phyloP scores from a whole-genome alignment of 2,113 vertebrate genomes.

The Beaufortia kweichowensis region DNA sequence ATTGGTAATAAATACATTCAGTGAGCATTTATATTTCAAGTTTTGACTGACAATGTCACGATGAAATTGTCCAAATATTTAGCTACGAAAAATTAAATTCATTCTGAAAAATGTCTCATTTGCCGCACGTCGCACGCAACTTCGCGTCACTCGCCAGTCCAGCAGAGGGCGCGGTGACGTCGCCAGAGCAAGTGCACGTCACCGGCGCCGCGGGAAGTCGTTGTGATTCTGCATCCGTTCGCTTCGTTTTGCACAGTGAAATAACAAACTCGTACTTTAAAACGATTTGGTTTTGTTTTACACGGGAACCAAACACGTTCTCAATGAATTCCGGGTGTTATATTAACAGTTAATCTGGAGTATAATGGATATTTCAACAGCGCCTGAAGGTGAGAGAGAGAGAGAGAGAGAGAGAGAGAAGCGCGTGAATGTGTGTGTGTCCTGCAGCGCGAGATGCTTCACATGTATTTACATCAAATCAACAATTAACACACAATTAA shows the following conservation, averaged over 20 bases:
- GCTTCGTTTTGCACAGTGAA: background rate
- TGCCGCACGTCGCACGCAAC: background rate
- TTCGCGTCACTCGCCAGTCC: background rate
- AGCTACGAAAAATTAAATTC: too few relatives aligned
- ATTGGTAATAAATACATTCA: too few relatives aligned
- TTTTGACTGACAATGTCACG: too few relatives aligned
- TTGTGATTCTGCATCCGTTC: constrained; percentile 36
- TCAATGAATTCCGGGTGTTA: background rate
- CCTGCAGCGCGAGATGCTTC: too few relatives aligned
- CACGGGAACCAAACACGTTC: background rate
- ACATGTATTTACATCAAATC: background rate
- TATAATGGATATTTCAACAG: constrained; percentile 69
- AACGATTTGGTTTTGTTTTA: background rate
- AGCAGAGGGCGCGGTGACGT: background rate
- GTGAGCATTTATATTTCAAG: too few relatives aligned
- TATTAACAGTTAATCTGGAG: background rate
- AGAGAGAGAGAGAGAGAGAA: too few relatives aligned
- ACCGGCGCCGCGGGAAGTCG: constrained; percentile 12
- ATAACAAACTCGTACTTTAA: background rate
- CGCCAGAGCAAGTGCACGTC: background rate
- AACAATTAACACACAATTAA: background rate
- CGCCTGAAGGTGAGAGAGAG: constrained; percentile 74
- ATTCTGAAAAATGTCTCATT: too few relatives aligned
- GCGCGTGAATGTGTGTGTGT: background rate
- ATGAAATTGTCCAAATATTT: too few relatives aligned